Percentiles rank a stretch among this genome's conserved stretches.
phyloP scores from a whole-genome alignment of 2,113 vertebrate species.

The Dasyurus viverrinus region DNA sequence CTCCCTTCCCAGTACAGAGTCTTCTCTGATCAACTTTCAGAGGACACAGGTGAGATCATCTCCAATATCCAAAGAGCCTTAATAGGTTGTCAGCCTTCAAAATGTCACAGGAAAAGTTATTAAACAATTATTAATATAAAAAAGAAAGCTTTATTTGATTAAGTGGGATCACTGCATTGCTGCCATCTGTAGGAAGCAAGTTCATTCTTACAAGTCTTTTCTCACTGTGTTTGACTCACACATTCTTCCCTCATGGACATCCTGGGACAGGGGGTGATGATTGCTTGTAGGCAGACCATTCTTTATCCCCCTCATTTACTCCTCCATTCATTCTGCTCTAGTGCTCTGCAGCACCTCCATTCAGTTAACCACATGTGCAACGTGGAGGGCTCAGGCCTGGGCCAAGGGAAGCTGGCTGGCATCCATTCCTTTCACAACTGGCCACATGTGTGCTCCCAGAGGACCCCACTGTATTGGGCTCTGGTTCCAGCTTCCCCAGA shows the following conservation, averaged over 20 bases:
- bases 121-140: neutral
- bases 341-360: neutral
- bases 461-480: neutral
- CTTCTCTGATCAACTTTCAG: neutral
- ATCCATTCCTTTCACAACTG: neutral
- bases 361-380: neutral
- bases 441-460: neutral
- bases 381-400: accelerated
- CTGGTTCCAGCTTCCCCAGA: constrained; percentile 11
- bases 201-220: neutral
- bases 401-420: neutral
- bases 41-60: neutral
- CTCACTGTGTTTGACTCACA: neutral
- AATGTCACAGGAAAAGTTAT: neutral
- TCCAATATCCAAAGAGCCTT: neutral
- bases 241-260: too few species aligned
- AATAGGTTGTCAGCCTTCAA: neutral
- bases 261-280: neutral
- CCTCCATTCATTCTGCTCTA: neutral
- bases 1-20: neutral
- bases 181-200: neutral
- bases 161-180: neutral
- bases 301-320: too few species aligned
- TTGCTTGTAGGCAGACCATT: neutral
- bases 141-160: neutral